phyloP scores from a whole-genome alignment of 2,888 invertebrate genomes.

The Apomyelois bistriatella region DNA sequence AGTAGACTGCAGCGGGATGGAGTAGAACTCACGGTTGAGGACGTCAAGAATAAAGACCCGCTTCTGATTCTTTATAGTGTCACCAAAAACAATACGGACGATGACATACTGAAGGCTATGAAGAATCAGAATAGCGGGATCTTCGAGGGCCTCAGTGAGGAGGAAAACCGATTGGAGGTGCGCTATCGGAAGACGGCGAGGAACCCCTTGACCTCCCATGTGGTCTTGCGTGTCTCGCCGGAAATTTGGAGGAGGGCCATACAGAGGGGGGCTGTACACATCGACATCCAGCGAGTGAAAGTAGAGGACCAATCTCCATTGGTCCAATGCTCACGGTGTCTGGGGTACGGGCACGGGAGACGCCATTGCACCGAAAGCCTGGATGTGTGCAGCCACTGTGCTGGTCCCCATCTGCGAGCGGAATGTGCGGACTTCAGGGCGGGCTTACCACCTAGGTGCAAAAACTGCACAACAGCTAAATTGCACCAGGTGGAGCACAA shows the following conservation, averaged over 20 bases:
- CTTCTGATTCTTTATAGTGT: background rate
- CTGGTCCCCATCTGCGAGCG: background rate
- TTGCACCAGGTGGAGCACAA: background rate
- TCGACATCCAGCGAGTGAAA: background rate
- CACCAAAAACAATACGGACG: background rate
- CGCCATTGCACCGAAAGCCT: no score
- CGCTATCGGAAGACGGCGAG: background rate
- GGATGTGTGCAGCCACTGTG: background rate
- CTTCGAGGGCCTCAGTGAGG: background rate
- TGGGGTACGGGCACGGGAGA: no score
- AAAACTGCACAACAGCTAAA: background rate
- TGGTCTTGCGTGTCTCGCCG: background rate
- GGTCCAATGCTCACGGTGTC: background rate
- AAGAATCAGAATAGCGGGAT: background rate
- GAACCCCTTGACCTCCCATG: background rate
- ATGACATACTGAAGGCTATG: background rate
- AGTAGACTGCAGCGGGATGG: background rate
- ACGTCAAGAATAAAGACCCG: background rate
- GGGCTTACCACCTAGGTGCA: background rate
- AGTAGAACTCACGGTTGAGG: background rate
- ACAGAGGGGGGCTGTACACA: background rate
- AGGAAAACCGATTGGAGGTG: background rate
- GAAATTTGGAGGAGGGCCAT: background rate
- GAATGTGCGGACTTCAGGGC: background rate
- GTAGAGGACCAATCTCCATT: background rate